phyloP scores from a whole-genome alignment of 2,888 invertebrate genomes.

The Parasteatoda lunata region DNA sequence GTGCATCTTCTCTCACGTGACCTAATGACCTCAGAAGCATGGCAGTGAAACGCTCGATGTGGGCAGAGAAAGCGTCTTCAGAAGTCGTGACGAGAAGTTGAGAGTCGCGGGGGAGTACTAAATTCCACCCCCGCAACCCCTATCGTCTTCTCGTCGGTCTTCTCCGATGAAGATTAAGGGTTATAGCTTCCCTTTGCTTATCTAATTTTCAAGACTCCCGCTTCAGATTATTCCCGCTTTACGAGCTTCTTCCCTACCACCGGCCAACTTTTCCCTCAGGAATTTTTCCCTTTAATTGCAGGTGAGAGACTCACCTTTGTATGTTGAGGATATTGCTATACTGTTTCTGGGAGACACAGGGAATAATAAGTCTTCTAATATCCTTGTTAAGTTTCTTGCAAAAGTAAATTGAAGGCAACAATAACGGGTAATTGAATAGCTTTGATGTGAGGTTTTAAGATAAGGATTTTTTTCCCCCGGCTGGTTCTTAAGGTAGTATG shows the following conservation, averaged over 20 bases:
- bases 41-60: background rate
- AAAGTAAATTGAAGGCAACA: no score
- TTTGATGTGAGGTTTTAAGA: no score
- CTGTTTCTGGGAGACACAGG: no score
- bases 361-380: no score
- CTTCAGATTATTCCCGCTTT: conserved; percentile 58
- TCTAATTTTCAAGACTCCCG: conserved; percentile 62
- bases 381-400: no score
- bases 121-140: conserved; percentile 16
- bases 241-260: conserved; percentile 30
- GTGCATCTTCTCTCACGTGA: background rate
- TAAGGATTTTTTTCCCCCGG: no score
- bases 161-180: conserved; percentile 59
- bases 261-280: conserved; percentile 35
- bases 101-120: conserved; percentile 36
- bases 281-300: conserved; percentile 36
- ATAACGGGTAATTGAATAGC: no score
- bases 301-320: conserved; percentile 4
- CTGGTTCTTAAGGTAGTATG: no score
- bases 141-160: conserved; percentile 7
- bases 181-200: conserved; percentile 56
- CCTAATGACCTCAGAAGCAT: background rate
- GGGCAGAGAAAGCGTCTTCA: background rate
- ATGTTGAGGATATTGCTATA: background rate
- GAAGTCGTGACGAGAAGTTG: conserved; percentile 35